Evolutionary conservation across 2,797 vertebrate genomes (phyloP).

Genomic region (Poecilia gillii): DNA sequence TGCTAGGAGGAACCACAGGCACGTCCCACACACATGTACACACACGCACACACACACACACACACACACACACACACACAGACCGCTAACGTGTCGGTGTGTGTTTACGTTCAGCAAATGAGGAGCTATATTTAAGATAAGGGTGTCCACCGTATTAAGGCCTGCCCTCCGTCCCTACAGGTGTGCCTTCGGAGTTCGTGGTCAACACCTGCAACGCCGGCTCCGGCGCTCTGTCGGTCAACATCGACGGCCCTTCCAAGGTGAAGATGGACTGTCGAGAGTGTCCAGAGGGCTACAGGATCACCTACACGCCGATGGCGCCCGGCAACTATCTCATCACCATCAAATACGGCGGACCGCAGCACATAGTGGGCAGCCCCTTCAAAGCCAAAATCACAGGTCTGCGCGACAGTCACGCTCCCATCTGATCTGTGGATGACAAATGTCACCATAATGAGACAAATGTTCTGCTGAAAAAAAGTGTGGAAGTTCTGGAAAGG

Average conservation of each 20-base stretch:
- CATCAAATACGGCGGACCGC: slow-evolving; percentile 95
- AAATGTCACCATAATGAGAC: slow-evolving; percentile 53
- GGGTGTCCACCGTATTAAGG: neutral
- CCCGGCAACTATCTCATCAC: slow-evolving; percentile 98
- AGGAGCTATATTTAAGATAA: neutral
- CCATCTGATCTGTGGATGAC: slow-evolving; percentile 62
- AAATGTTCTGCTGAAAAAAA: slow-evolving; percentile 49
- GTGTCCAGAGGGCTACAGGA: slow-evolving; percentile 91
- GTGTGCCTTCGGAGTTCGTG: slow-evolving; percentile 89
- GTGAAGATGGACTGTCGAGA: slow-evolving; percentile 96
- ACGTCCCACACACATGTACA: slow-evolving; percentile 1
- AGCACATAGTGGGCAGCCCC: slow-evolving; percentile 96
- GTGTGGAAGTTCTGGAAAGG: slow-evolving; percentile 29
- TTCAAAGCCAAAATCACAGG: slow-evolving; percentile 98
- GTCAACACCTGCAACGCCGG: slow-evolving; percentile 92
- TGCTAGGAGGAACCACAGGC: slow-evolving; percentile 94
- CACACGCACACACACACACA: neutral
- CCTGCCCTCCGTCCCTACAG: slow-evolving; percentile 63
- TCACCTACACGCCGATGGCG: slow-evolving; percentile 96
- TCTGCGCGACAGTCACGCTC: slow-evolving; percentile 63
- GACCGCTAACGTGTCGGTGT: too few relatives aligned
- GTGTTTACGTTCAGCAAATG: neutral
- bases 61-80: neutral
- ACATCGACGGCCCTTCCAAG: slow-evolving; percentile 96
- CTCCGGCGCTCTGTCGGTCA: slow-evolving; percentile 89